Percentiles rank a stretch among this genome's conserved stretches.
phyloP scores from a whole-genome alignment of 2,888 invertebrate species.

The Keiferia lycopersicella region DNA sequence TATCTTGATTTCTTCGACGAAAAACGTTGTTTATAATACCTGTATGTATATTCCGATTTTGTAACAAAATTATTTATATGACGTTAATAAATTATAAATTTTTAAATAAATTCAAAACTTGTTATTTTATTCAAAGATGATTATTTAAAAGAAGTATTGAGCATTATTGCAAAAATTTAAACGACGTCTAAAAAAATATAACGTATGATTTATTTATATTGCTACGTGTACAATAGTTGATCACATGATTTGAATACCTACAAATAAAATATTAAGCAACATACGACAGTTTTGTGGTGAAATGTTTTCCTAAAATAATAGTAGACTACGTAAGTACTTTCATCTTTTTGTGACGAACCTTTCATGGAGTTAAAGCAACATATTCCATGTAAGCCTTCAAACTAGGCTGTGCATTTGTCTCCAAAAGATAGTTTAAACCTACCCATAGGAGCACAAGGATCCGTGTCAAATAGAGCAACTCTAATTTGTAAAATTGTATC shows the following conservation, averaged over 20 bases:
- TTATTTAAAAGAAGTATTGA: too few relatives aligned
- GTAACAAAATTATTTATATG: too few relatives aligned
- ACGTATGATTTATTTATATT: background rate
- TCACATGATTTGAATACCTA: background rate
- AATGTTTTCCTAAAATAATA: background rate
- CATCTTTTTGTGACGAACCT: background rate
- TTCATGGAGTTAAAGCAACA: conserved; percentile 4
- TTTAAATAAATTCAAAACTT: background rate
- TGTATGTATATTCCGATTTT: too few relatives aligned
- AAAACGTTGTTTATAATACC: too few relatives aligned
- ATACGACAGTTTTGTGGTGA: too few relatives aligned
- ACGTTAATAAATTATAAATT: too few relatives aligned
- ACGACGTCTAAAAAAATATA: background rate
- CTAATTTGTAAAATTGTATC: background rate
- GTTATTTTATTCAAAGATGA: too few relatives aligned
- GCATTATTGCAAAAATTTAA: too few relatives aligned
- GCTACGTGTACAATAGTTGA: background rate
- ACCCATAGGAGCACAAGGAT: conserved; percentile 6
- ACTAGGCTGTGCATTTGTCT: background rate
- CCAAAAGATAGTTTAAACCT: background rate
- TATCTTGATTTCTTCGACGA: too few relatives aligned
- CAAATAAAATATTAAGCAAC: background rate
- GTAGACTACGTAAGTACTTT: conserved; percentile 16
- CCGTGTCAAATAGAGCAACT: background rate
- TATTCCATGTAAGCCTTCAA: conserved; percentile 1